Evolutionary conservation across 2,113 vertebrate genomes (phyloP).

Genomic region (Vulpes vulpes): DNA sequence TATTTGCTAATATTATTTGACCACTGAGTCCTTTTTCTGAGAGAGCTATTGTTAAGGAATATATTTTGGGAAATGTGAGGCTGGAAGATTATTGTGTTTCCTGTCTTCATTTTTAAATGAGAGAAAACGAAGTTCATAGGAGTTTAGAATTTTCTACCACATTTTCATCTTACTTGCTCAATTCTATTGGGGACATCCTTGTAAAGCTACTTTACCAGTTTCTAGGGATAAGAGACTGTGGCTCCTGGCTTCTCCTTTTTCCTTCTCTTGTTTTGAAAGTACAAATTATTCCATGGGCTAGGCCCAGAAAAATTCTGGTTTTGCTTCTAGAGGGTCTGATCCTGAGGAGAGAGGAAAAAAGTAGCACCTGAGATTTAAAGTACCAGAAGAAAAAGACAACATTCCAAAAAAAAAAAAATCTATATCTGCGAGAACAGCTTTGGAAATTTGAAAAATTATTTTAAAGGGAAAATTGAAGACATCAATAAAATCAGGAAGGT

Average conservation of each 20-base stretch:
- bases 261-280: conserved; percentile 17
- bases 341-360: neutral
- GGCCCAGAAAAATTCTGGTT: neutral
- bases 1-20: neutral
- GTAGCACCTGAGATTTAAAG: neutral
- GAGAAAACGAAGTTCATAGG: neutral
- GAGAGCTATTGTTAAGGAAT: neutral
- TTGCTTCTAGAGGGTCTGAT: neutral
- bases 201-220: neutral
- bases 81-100: neutral
- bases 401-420: neutral
- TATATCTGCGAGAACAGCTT: neutral
- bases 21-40: neutral
- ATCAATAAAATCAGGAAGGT: neutral
- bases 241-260: neutral
- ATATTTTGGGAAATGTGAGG: neutral
- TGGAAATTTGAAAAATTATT: neutral
- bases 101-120: conserved; percentile 25
- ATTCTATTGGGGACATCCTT: neutral
- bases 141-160: conserved; percentile 24
- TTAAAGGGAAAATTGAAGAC: neutral
- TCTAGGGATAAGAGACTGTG: neutral
- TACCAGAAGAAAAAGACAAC: neutral
- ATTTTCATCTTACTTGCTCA: neutral
- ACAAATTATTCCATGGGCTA: neutral